These are phyloP conservation scores for Romanogobio albipinnatus DNA, from an alignment of 2,113 vertebrate species.

Conservation along the genomic window DNA sequence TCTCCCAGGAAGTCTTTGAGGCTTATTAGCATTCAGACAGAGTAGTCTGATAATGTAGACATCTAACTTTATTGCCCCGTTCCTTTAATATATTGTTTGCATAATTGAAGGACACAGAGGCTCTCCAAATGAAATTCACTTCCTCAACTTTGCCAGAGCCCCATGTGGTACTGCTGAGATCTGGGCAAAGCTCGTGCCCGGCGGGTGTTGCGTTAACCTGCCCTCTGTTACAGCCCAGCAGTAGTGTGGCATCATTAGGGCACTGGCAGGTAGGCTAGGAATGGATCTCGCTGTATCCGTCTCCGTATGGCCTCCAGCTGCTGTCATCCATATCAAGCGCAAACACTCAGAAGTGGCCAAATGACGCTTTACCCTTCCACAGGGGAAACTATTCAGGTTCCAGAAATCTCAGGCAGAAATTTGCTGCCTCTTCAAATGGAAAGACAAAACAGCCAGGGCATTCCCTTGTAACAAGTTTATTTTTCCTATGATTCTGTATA, in stretches of 20 bases:
- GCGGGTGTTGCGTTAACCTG: conserved; percentile 18
- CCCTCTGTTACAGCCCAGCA: background rate
- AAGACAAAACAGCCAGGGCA: conserved; percentile 39
- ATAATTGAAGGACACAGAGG: conserved; percentile 45
- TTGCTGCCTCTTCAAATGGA: conserved; percentile 11
- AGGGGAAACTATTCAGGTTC: conserved; percentile 28
- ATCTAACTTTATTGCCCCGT: conserved; percentile 14
- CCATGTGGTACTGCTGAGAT: background rate
- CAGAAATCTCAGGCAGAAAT: conserved; percentile 14
- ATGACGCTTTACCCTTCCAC: conserved; percentile 12
- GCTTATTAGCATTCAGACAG: conserved; percentile 14
- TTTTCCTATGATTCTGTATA: background rate
- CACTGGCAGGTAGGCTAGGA: background rate
- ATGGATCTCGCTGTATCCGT: background rate
- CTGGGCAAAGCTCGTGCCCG: background rate
- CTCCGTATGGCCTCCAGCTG: conserved; percentile 25
- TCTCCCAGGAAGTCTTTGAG: background rate
- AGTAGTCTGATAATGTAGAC: conserved; percentile 25
- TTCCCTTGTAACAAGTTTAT: conserved; percentile 39
- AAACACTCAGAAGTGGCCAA: conserved; percentile 42
- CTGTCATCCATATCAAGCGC: conserved; percentile 29
- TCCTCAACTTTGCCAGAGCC: conserved; percentile 6
- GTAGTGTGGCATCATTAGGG: conserved; percentile 14
- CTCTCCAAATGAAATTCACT: conserved; percentile 25
- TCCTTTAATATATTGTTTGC: conserved; percentile 39